Percentiles rank a stretch among this genome's conserved stretches.
Evolutionary conservation across 2,113 vertebrate genomes (phyloP).

Genomic region (Charadrius vociferus): DNA sequence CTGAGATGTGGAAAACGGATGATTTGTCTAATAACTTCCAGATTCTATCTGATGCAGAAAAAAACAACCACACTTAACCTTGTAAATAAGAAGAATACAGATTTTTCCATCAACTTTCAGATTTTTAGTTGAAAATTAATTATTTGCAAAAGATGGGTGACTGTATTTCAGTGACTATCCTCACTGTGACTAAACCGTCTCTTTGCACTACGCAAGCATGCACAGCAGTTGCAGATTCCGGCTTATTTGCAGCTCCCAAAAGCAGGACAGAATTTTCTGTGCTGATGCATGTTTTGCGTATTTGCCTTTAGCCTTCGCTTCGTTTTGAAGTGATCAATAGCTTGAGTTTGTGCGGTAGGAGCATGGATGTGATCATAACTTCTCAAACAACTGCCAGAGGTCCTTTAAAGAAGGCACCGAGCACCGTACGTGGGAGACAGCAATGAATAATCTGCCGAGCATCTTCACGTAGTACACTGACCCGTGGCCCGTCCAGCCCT

Average conservation of each 20-base stretch:
- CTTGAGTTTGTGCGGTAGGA: neutral
- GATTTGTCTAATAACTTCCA: neutral
- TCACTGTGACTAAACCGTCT: neutral
- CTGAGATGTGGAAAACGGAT: neutral
- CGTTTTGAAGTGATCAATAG: neutral
- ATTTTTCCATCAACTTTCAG: neutral
- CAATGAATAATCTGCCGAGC: neutral
- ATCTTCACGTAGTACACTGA: rapidly evolving
- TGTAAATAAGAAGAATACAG: neutral
- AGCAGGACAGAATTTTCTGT: neutral
- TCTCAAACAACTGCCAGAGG: neutral
- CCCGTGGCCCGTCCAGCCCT: neutral
- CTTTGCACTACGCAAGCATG: neutral
- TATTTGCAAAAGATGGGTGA: neutral
- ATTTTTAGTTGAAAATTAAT: neutral
- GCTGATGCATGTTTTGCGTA: neutral
- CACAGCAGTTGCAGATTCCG: neutral
- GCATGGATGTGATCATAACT: neutral
- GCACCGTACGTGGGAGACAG: rapidly evolving
- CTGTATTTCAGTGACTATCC: neutral
- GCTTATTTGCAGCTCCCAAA: too few species aligned
- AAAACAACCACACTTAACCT: neutral
- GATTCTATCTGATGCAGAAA: neutral
- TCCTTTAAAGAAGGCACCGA: neutral
- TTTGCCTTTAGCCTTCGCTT: neutral